phyloP scores from a whole-genome alignment of 2,113 vertebrate genomes.

The Eolophus roseicapilla region DNA sequence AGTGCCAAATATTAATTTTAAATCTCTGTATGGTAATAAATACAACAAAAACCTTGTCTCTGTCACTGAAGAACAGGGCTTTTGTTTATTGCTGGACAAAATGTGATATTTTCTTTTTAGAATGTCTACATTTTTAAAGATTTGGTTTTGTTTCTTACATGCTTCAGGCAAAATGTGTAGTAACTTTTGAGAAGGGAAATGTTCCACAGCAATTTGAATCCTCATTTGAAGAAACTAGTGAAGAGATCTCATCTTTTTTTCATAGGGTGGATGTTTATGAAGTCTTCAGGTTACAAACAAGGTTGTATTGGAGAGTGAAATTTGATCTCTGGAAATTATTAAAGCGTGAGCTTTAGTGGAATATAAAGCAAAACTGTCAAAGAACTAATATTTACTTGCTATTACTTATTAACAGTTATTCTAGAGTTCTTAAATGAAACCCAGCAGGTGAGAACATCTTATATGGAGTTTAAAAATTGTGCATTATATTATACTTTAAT shows the following conservation, averaged over 20 bases:
- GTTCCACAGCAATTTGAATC: not conserved
- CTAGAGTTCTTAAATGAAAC: not conserved
- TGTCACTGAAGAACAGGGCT: not conserved
- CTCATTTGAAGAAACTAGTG: not conserved
- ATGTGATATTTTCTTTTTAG: not conserved
- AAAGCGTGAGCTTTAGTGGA: not conserved
- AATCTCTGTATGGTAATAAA: not conserved
- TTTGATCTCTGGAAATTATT: not conserved
- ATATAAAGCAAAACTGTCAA: not conserved
- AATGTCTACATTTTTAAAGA: not conserved
- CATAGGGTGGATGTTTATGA: not conserved
- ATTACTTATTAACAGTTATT: not conserved
- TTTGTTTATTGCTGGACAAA: not conserved
- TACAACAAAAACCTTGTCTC: not conserved
- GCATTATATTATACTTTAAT: not conserved
- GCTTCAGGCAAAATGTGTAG: not conserved
- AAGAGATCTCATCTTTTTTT: not conserved
- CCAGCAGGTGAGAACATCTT: not conserved
- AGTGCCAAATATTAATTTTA: not conserved
- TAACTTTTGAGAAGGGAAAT: not conserved
- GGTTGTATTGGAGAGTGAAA: not conserved
- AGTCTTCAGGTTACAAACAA: not conserved
- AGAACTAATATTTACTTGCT: not conserved
- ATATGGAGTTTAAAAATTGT: not conserved
- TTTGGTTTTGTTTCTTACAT: accelerated